phyloP scores from a whole-genome alignment of 2,113 vertebrate genomes.

The Lanius ludovicianus region DNA sequence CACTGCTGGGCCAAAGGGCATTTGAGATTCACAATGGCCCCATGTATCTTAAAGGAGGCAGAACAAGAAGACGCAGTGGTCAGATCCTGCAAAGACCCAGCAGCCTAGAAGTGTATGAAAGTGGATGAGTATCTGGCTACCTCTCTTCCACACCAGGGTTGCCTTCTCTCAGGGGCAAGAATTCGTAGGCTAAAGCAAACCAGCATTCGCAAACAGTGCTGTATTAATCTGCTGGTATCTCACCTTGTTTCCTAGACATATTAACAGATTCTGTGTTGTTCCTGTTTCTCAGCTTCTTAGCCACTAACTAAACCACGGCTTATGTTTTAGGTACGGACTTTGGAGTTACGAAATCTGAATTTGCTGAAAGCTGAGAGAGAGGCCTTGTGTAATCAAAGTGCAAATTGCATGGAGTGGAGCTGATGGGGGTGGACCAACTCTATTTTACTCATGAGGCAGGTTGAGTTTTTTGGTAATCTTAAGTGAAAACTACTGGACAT shows the following conservation, averaged over 20 bases:
- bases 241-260: accelerated
- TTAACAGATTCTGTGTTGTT: neutral
- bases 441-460: neutral
- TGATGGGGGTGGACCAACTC: accelerated
- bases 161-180: neutral
- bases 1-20: neutral
- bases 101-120: accelerated
- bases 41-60: neutral
- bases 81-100: accelerated
- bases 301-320: neutral
- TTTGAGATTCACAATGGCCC: accelerated
- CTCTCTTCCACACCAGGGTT: neutral
- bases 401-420: accelerated
- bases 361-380: neutral
- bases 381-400: accelerated
- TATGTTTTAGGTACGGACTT: neutral
- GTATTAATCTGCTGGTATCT: neutral
- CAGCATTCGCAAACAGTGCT: accelerated
- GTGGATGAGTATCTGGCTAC: accelerated
- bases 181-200: neutral
- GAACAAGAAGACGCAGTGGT: accelerated
- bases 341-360: accelerated
- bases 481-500: neutral
- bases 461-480: neutral
- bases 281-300: neutral